Conservation (phyloP, 1,140 invertebrate species). For the Drosophila guanche region DNA sequence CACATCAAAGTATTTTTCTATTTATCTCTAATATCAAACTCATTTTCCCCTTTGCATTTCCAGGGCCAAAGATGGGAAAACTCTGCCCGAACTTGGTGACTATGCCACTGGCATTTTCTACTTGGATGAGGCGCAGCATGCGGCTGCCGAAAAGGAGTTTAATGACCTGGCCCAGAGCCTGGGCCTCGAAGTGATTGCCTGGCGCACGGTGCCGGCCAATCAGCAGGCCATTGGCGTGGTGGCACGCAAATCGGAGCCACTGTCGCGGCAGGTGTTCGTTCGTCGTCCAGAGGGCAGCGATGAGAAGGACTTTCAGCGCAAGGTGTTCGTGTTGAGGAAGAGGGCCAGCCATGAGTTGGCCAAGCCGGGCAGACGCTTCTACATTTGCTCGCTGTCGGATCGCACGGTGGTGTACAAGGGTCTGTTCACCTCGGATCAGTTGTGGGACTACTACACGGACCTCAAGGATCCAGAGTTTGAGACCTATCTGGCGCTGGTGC, state of each 20-base stretch:
- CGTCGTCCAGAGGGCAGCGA: conserved; percentile 85
- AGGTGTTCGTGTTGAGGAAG: conserved; percentile 97
- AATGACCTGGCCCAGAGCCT: conserved; percentile 91
- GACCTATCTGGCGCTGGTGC: conserved; percentile 97
- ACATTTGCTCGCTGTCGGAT: conserved; percentile 97
- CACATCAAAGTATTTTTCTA: conserved; percentile 2
- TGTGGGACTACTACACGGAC: conserved; percentile 92
- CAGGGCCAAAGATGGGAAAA: conserved; percentile 89
- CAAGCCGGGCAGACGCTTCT: conserved; percentile 93
- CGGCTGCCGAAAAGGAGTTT: conserved; percentile 92
- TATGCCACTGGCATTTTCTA: conserved; percentile 99
- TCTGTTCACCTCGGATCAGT: conserved; percentile 96
- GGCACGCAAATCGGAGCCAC: conserved; percentile 96
- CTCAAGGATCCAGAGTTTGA: conserved; percentile 92
- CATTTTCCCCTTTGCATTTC: not conserved
- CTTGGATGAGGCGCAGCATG: conserved; percentile 92
- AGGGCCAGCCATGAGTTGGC: conserved; percentile 94
- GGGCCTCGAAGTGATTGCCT: conserved; percentile 92
- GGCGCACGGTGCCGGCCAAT: conserved; percentile 96
- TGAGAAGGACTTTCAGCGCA: conserved; percentile 86
- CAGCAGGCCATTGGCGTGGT: conserved; percentile 93
- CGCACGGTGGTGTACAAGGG: conserved; percentile 98
- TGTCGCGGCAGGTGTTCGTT: conserved; percentile 97
- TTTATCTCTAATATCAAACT: not conserved
- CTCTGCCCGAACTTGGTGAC: conserved; percentile 92